Conservation (phyloP, 2,888 invertebrate genomes). For the Ptilodon capucinus region DNA sequence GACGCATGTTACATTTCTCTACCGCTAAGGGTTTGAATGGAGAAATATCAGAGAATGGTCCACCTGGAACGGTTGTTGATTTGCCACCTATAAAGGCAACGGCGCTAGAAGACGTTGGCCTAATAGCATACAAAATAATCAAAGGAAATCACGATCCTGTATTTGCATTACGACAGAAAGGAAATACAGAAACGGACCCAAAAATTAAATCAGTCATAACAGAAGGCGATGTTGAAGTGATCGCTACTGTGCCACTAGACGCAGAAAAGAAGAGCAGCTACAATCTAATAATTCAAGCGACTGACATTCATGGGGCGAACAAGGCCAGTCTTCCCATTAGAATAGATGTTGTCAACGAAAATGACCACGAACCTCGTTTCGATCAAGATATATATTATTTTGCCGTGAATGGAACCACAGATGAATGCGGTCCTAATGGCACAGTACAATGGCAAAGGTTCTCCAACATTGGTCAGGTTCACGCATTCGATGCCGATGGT, state of each 20-base stretch:
- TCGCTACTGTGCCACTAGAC: constrained; percentile 90
- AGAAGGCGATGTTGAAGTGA: constrained; percentile 87
- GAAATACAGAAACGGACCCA: constrained; percentile 63
- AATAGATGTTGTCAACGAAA: constrained; percentile 91
- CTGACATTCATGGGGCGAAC: constrained; percentile 90
- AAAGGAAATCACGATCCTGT: constrained; percentile 89
- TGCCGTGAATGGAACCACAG: constrained; percentile 85
- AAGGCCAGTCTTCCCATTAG: constrained; percentile 90
- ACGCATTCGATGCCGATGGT: constrained; percentile 95
- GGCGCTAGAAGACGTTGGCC: constrained; percentile 84
- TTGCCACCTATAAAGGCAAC: constrained; percentile 88
- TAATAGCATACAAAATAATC: constrained; percentile 90
- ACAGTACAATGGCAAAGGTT: constrained; percentile 89
- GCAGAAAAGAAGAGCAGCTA: constrained; percentile 89
- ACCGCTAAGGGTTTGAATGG: constrained; percentile 84
- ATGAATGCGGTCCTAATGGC: constrained; percentile 83
- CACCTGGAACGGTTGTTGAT: constrained; percentile 87
- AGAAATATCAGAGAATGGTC: constrained; percentile 89
- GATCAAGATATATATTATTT: constrained; percentile 90
- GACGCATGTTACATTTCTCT: constrained; percentile 91
- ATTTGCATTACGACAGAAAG: constrained; percentile 87
- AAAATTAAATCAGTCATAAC: constrained; percentile 80
- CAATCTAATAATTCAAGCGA: constrained; percentile 89
- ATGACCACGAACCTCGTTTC: constrained; percentile 96
- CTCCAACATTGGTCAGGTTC: constrained; percentile 91